Conservation (phyloP, 2,113 vertebrate species). For the Aspiorhynchus laticeps region DNA sequence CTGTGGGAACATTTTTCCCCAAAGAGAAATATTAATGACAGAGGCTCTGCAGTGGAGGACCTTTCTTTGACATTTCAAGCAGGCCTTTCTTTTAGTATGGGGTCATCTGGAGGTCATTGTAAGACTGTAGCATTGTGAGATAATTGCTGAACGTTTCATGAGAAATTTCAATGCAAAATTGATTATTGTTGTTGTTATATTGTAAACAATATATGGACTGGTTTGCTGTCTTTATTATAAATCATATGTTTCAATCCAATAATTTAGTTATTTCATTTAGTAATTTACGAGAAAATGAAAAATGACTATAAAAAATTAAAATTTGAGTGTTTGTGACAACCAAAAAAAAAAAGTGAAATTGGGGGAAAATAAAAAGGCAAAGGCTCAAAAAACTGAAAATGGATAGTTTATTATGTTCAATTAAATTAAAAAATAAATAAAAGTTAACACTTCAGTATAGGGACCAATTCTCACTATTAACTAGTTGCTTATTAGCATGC, state of each 20-base stretch:
- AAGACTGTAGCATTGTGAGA: neutral
- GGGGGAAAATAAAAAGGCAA: too few species aligned
- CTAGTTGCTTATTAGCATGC: too few species aligned
- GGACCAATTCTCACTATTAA: too few species aligned
- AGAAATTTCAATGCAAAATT: neutral
- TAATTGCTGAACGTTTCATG: neutral
- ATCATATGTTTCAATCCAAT: neutral
- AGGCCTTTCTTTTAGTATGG: neutral
- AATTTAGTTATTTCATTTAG: neutral
- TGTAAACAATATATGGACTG: neutral
- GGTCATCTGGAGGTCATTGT: neutral
- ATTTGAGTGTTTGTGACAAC: too few species aligned
- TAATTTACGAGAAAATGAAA: too few species aligned
- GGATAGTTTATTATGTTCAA: too few species aligned
- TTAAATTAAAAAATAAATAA: too few species aligned
- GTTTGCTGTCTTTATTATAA: neutral
- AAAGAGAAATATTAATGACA: constrained; percentile 49
- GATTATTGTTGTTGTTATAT: neutral
- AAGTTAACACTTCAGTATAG: too few species aligned
- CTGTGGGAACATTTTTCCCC: constrained; percentile 12
- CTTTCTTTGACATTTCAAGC: neutral
- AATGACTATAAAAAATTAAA: too few species aligned
- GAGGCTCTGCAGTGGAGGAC: constrained; percentile 3
- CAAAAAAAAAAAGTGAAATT: too few species aligned
- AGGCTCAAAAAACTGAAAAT: too few species aligned